Percentiles rank a stretch among this genome's conserved stretches.
These are phyloP conservation scores for Meiosimyza decipiens DNA, from an alignment of 2,888 invertebrate genomes.

Conservation along the genomic window DNA sequence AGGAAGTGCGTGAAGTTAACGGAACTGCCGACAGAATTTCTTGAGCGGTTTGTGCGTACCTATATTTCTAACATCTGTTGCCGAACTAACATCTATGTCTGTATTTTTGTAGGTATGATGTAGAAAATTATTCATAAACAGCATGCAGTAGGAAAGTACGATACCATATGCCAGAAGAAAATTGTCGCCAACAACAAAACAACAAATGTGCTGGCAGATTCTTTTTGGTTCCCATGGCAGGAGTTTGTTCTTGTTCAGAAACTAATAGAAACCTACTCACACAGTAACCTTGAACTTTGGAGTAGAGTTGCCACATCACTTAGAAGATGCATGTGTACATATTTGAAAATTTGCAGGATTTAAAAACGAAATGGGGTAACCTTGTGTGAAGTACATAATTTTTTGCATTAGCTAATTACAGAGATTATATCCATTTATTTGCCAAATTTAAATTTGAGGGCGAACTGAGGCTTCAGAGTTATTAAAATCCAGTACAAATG, in stretches of 20 bases:
- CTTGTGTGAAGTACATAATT: no score
- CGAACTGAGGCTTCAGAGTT: no score
- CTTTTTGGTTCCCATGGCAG: conserved; percentile 21
- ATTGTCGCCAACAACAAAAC: background rate
- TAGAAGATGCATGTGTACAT: no score
- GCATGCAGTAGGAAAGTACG: background rate
- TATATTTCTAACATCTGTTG: conserved; percentile 36
- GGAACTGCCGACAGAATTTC: no score
- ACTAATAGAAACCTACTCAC: conserved; percentile 45
- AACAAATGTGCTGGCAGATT: background rate
- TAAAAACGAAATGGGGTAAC: no score
- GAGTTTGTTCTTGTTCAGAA: background rate
- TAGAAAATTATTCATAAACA: conserved; percentile 2
- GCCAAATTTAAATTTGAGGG: no score
- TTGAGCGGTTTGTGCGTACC: background rate
- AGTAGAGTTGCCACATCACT: no score
- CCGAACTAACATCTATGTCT: background rate
- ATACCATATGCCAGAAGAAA: conserved; percentile 19
- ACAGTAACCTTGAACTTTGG: conserved; percentile 47
- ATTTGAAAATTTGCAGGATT: no score
- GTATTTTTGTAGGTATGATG: conserved; percentile 6
- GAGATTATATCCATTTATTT: no score
- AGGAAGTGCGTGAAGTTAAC: conserved; percentile 3
- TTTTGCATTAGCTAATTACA: no score
- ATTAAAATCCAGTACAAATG: no score